A percentile compares a stretch with the other conserved stretches of the same genome.
These are phyloP conservation scores for Corvus moneduloides DNA, from an alignment of 2,113 vertebrate species.

Conservation along the genomic window DNA sequence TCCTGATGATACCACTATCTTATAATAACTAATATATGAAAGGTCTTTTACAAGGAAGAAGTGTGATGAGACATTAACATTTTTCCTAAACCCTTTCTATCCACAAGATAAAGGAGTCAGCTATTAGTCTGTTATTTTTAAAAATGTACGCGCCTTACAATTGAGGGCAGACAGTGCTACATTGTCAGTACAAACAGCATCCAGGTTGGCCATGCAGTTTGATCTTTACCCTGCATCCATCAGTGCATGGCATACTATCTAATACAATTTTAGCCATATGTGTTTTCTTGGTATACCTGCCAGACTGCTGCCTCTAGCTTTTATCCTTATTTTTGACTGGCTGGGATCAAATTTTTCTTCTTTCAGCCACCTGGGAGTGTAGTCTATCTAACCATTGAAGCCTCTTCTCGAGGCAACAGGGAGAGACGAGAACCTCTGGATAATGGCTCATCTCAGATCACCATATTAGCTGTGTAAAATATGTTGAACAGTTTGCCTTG, in stretches of 20 bases:
- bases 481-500: background rate
- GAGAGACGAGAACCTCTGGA: background rate
- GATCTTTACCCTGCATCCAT: background rate
- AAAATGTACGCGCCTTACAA: rapidly evolving
- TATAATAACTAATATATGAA: background rate
- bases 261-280: background rate
- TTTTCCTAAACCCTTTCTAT: background rate
- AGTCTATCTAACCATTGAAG: background rate
- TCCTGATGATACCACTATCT: background rate
- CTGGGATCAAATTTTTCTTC: background rate
- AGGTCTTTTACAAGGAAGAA: background rate
- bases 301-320: background rate
- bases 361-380: background rate
- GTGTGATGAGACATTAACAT: background rate
- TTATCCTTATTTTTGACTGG: background rate
- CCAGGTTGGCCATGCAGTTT: background rate
- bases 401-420: background rate
- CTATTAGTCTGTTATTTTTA: background rate
- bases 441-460: background rate
- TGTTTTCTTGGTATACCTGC: background rate
- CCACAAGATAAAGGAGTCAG: background rate
- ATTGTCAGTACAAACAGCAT: background rate
- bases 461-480: background rate
- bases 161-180: background rate
- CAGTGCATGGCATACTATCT: rapidly evolving